Conservation (phyloP, 2,888 invertebrate genomes). For the Candidula unifasciata region DNA sequence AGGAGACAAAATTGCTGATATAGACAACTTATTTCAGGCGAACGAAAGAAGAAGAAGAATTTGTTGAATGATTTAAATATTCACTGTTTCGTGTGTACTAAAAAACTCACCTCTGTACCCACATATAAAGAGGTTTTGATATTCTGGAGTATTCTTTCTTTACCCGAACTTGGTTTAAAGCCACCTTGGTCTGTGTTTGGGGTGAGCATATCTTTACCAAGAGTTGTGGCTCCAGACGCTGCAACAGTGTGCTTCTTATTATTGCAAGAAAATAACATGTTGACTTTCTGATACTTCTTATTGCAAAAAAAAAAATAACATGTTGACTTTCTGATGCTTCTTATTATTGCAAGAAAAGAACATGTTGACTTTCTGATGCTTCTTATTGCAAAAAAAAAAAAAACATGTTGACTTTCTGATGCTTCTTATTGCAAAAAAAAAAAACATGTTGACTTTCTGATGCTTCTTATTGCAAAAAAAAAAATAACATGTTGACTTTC, state of each 20-base stretch:
- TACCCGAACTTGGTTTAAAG: constrained; percentile 73
- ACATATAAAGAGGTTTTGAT: constrained; percentile 77
- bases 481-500: not conserved
- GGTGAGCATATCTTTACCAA: constrained; percentile 59
- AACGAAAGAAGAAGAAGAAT: no score
- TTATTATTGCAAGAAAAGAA: not conserved
- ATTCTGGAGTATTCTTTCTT: constrained; percentile 73
- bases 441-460: not conserved
- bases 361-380: not conserved
- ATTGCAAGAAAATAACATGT: not conserved
- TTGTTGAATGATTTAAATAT: no score
- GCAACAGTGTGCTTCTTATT: constrained; percentile 4
- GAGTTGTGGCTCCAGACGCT: constrained; percentile 67
- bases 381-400: not conserved
- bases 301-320: not conserved
- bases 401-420: not conserved
- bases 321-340: not conserved
- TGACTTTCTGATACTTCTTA: not conserved
- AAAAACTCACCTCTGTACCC: constrained; percentile 76
- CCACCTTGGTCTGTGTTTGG: constrained; percentile 59
- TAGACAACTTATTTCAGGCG: no score
- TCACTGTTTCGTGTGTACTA: not conserved
- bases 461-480: not conserved
- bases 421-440: not conserved
- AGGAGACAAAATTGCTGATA: no score